A percentile compares a stretch with the other conserved stretches of the same genome.
Conservation (phyloP, 2,797 vertebrate species). For the Rhinella marina region DNA sequence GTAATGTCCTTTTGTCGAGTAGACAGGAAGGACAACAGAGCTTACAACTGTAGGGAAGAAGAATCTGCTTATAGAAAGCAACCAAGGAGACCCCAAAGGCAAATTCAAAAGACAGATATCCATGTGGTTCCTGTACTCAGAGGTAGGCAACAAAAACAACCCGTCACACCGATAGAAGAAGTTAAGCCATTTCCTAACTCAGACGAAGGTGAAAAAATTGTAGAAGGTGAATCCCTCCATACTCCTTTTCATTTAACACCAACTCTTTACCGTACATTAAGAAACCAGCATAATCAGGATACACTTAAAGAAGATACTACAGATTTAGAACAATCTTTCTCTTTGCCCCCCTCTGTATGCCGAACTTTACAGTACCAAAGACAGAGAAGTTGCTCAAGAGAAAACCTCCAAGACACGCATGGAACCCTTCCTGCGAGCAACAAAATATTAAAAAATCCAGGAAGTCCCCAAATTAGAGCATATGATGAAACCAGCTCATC, state of each 20-base stretch:
- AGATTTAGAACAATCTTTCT: conserved; percentile 66
- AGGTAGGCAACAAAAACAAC: conserved; percentile 68
- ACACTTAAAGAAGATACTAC: conserved; percentile 64
- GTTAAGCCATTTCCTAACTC: background rate
- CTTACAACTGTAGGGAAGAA: conserved; percentile 93
- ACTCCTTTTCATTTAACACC: conserved; percentile 74
- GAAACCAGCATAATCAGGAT: conserved; percentile 77
- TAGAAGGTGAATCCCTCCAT: conserved; percentile 56
- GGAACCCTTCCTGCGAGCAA: conserved; percentile 61
- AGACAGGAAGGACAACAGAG: conserved; percentile 84
- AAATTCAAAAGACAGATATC: conserved; percentile 92
- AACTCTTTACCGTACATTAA: conserved; percentile 79
- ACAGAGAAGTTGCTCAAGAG: conserved; percentile 67
- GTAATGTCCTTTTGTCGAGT: conserved; percentile 83
- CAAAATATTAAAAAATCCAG: conserved; percentile 67
- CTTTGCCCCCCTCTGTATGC: conserved; percentile 67
- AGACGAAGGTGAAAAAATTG: conserved; percentile 43
- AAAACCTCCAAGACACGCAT: conserved; percentile 59
- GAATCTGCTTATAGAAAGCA: conserved; percentile 89
- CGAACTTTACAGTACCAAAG: conserved; percentile 73
- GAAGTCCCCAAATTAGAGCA: conserved; percentile 64
- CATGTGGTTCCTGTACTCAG: conserved; percentile 86
- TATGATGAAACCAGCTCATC: conserved; percentile 47
- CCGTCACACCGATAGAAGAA: conserved; percentile 42
- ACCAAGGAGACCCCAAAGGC: conserved; percentile 88